phyloP scores from a whole-genome alignment of 2,113 vertebrate species.

The Pipra filicauda region DNA sequence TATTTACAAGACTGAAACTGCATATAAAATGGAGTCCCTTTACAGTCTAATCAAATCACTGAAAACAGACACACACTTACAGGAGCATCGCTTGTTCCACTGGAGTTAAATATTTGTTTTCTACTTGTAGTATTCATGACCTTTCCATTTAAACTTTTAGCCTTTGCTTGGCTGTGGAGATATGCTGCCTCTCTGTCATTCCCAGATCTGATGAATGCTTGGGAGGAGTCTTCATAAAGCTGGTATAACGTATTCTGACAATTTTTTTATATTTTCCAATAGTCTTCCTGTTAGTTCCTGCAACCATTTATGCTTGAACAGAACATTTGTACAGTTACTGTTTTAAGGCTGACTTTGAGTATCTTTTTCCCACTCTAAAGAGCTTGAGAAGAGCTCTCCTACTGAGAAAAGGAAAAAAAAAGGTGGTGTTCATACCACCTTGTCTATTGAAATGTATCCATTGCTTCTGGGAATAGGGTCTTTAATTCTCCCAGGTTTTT shows the following conservation, averaged over 20 bases:
- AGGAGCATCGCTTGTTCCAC: rapidly evolving
- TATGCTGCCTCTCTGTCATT: background rate
- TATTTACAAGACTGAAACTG: background rate
- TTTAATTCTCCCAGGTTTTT: background rate
- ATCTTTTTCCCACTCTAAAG: background rate
- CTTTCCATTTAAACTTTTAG: background rate
- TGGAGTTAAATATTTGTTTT: background rate
- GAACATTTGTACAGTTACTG: background rate
- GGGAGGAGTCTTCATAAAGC: background rate
- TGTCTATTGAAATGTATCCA: background rate
- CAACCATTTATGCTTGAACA: background rate
- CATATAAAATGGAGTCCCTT: background rate
- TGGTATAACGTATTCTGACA: background rate
- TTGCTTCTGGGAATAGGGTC: background rate
- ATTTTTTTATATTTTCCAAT: background rate
- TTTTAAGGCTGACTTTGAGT: background rate
- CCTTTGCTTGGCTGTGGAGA: background rate
- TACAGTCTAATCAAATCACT: background rate
- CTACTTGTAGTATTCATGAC: background rate
- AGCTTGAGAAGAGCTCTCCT: background rate
- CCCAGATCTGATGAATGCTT: background rate
- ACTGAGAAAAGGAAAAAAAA: background rate
- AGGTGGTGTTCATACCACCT: rapidly evolving
- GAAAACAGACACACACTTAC: background rate
- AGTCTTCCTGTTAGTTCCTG: background rate